Base-by-base conservation (phyloP, 2,113 vertebrate species). In the Falco punctatus region DNA sequence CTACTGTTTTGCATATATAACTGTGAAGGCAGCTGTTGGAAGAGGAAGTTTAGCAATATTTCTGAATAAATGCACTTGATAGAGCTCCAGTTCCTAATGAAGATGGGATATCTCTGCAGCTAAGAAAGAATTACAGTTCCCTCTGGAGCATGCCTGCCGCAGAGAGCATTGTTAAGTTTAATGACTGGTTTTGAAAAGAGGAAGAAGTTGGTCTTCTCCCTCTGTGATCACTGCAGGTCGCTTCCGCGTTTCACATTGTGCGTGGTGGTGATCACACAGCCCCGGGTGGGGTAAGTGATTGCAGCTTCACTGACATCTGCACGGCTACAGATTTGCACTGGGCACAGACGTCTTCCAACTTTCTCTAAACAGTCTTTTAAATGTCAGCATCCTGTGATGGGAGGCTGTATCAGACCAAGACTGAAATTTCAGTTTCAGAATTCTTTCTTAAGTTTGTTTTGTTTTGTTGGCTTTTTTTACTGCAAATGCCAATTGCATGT, bases 21-120 rank as follows among this genome's bases (percentile, higher is more conserved):
- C 84, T 82, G 38, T 84, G 74, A 88, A 90, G 82, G 70, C 90
- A 94, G 67, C 78, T 94, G 85, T 86, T 86, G 40, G 59, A 88
- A 91, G 70, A 84, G 38, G 30, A 90, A 70, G n/a, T 75, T 73
- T 2, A 65, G 74, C 71, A 67, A 20, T 91, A 62, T 95, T 90
- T 89, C 48, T 81, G 58, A 72, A 59, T 83, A 83, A 88, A 90
- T 86, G 51, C 44, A 49, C n/a, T 78, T 28, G 26, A 42, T 51
- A 85, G 32, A 66, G n/a, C 64, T 73, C 46, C 35, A 38, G 27
- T 73, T 85, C 64, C 66, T 88, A 59, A 84, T 46, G 88, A 94
- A 62, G 81, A 69, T 67, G 33, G 40, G 61, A 21, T 82, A 82
- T 28, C 73, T 92, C 44, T 51, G 67, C 28, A 83, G 49, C 70